These are phyloP conservation scores for Musca vetustissima DNA, from an alignment of 1,140 invertebrate genomes.

Conservation along the genomic window DNA sequence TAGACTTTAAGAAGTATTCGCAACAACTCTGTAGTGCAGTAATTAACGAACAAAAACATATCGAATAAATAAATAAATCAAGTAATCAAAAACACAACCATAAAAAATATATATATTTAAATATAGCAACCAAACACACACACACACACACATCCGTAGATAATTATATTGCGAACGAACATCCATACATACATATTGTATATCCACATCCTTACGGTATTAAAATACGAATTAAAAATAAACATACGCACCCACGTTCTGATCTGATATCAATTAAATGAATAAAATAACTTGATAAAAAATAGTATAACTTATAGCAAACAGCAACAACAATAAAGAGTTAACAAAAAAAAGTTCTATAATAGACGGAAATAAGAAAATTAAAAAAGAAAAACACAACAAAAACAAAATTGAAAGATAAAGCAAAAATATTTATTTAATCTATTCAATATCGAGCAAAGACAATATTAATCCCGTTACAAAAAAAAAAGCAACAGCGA, in stretches of 20 bases:
- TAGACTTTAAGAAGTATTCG: slow-evolving; percentile 10
- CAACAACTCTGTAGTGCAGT: not conserved
- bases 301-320: too few species aligned
- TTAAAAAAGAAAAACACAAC: too few species aligned
- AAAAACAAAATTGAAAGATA: not conserved
- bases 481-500: too few species aligned
- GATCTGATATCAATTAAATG: not conserved
- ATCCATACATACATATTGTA: not conserved
- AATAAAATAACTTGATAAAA: not conserved
- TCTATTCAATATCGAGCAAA: not conserved
- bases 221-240: not conserved
- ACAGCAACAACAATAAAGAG: too few species aligned
- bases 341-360: too few species aligned
- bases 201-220: not conserved
- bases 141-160: not conserved
- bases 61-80: too few species aligned
- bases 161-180: not conserved
- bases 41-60: not conserved
- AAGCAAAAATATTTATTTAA: not conserved
- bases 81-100: too few species aligned
- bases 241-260: not conserved
- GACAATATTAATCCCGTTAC: too few species aligned
- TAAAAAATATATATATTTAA: not conserved
- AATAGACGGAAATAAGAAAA: too few species aligned
- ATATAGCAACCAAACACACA: not conserved